phyloP scores from a whole-genome alignment of 2,113 vertebrate species.

The Mus musculus region DNA sequence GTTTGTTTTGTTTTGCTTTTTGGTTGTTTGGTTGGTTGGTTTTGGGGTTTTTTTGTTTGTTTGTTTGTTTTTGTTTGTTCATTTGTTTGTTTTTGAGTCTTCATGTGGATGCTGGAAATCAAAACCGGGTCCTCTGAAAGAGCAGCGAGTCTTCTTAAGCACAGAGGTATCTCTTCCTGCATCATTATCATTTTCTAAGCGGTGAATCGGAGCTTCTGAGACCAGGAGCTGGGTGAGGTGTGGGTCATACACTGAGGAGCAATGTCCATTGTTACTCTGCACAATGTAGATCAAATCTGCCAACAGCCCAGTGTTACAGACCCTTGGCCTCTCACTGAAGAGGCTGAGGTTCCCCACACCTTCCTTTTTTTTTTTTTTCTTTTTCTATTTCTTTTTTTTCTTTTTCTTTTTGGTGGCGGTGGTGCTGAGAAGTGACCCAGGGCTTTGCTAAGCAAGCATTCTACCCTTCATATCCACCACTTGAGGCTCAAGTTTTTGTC shows the following conservation, averaged over 20 bases:
- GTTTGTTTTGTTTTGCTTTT: not conserved
- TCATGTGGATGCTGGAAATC: not conserved
- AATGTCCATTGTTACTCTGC: conserved; percentile 70
- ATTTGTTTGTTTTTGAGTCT: not conserved
- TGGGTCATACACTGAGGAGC: conserved; percentile 84
- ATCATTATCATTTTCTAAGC: not conserved
- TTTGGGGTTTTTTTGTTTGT: not conserved
- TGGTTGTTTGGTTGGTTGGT: not conserved
- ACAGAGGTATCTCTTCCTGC: not conserved
- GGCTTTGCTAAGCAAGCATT: not conserved
- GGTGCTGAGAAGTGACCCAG: not conserved
- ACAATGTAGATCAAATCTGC: conserved; percentile 73
- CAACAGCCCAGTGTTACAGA: conserved; percentile 74
- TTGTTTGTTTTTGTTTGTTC: not conserved
- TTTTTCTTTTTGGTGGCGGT: too few species aligned
- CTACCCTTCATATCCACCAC: not conserved
- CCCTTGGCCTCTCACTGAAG: conserved; percentile 26
- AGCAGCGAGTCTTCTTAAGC: not conserved
- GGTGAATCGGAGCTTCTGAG: conserved; percentile 18
- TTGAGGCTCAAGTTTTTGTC: conserved; percentile 16
- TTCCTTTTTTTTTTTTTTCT: too few species aligned
- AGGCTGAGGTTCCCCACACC: conserved; percentile 59
- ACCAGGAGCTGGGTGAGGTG: conserved; percentile 68
- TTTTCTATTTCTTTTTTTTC: too few species aligned
- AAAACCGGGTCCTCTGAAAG: not conserved